These are phyloP conservation scores for Nephrotoma flavescens DNA, from an alignment of 2,888 invertebrate species.

Conservation along the genomic window DNA sequence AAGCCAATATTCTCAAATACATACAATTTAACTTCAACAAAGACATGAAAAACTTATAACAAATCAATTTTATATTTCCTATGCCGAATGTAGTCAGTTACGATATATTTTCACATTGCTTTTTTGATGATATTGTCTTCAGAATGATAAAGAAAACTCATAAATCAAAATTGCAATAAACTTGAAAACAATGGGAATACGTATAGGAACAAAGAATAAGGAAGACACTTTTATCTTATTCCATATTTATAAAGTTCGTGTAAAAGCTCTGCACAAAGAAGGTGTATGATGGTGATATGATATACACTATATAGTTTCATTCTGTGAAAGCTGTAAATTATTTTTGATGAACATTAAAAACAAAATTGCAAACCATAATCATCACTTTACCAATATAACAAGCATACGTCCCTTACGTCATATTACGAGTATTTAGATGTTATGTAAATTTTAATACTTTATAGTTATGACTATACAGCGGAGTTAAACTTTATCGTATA, in stretches of 20 bases:
- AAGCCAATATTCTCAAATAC: not conserved
- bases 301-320: not conserved
- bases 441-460: too few relatives aligned
- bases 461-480: not conserved
- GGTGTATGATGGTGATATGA: not conserved
- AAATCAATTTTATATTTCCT: not conserved
- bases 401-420: not conserved
- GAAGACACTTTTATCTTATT: not conserved
- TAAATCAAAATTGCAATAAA: not conserved
- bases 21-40: not conserved
- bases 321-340: not conserved
- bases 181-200: not conserved
- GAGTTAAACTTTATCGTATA: not conserved
- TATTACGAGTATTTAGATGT: not conserved
- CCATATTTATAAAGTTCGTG: not conserved
- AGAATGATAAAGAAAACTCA: not conserved
- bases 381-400: not conserved
- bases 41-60: not conserved
- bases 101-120: not conserved
- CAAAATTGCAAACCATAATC: not conserved
- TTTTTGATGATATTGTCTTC: not conserved
- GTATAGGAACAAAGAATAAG: not conserved
- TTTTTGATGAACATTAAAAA: not conserved
- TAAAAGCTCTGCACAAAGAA: not conserved
- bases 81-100: not conserved